Evolutionary conservation across 1,140 invertebrate species (phyloP).

Genomic region (Cydia splendana): DNA sequence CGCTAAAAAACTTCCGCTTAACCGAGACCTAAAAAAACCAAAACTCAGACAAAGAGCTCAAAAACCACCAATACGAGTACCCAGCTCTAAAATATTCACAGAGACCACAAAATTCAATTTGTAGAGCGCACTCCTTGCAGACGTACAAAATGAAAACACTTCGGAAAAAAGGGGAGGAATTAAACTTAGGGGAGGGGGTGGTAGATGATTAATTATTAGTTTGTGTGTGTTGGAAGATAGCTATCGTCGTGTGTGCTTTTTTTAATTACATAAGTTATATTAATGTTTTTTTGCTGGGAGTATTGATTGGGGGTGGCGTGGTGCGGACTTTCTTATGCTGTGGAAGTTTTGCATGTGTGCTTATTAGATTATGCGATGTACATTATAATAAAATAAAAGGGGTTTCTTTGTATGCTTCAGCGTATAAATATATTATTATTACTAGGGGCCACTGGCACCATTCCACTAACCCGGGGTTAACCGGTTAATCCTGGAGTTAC

Average conservation of each 20-base stretch:
- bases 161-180: conserved; percentile 70
- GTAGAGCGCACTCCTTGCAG: conserved; percentile 62
- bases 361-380: not conserved
- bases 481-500: too few relatives aligned
- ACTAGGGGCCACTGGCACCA: too few relatives aligned
- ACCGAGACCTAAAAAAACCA: not conserved
- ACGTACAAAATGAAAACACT: conserved; percentile 76
- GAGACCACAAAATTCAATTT: conserved; percentile 78
- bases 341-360: not conserved
- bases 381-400: not conserved
- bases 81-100: conserved; percentile 69
- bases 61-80: conserved; percentile 53
- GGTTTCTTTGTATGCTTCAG: not conserved
- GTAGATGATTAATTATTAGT: conserved; percentile 77
- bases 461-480: too few relatives aligned
- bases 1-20: not conserved
- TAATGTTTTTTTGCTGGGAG: conserved; percentile 1
- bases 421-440: too few relatives aligned
- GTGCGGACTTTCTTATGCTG: not conserved
- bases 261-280: conserved; percentile 57
- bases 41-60: conserved; percentile 24
- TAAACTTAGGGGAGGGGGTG: conserved; percentile 58
- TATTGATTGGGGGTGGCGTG: conserved; percentile 15
- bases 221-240: conserved; percentile 74
- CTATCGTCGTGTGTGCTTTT: conserved; percentile 43